These are phyloP conservation scores for Drosophila leonis DNA, from an alignment of 2,888 invertebrate species.

Conservation along the genomic window DNA sequence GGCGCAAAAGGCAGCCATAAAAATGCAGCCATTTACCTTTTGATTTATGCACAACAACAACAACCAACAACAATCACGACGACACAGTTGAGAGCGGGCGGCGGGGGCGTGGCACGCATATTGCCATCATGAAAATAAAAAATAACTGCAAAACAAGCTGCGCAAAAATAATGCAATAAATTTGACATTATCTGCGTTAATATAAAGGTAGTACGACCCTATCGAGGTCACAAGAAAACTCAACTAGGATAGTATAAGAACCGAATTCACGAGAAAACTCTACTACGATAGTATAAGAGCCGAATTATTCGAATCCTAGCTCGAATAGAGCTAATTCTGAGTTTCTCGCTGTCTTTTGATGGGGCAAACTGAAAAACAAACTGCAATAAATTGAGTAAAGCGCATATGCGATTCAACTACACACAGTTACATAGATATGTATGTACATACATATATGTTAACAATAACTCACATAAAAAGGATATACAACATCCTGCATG, in stretches of 20 bases:
- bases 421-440: constrained; percentile 1
- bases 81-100: neutral
- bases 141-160: constrained; percentile 49
- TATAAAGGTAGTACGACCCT: constrained; percentile 54
- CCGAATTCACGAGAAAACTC: constrained; percentile 7
- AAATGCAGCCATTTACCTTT: constrained; percentile 83
- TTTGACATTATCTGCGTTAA: constrained; percentile 80
- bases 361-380: constrained; percentile 70
- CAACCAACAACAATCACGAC: constrained; percentile 36
- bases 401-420: constrained; percentile 47
- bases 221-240: constrained; percentile 30
- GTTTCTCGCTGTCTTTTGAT: neutral
- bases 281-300: neutral
- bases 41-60: constrained; percentile 79
- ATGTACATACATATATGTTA: constrained; percentile 1
- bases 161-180: constrained; percentile 81
- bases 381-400: constrained; percentile 74
- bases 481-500: constrained; percentile 58
- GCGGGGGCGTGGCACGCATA: constrained; percentile 42
- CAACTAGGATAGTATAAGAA: neutral
- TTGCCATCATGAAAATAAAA: constrained; percentile 35
- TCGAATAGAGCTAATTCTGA: neutral
- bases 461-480: constrained; percentile 39
- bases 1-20: constrained; percentile 78
- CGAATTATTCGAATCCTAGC: neutral